Base-by-base conservation (phyloP, 2,888 invertebrate species). In the Escarpia spicata region DNA sequence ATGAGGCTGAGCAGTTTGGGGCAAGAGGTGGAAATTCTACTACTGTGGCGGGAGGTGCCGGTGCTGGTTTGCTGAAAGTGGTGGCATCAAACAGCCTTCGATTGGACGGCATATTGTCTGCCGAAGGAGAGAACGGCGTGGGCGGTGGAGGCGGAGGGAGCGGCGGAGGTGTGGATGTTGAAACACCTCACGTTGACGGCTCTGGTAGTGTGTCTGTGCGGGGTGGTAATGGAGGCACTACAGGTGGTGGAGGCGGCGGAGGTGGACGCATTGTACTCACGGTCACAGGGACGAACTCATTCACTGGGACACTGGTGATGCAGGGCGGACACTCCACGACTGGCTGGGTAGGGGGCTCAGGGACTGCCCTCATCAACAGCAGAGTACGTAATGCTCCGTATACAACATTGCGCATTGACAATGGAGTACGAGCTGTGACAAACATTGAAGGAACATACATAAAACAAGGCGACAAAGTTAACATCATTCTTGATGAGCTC, bases 121-220 rank as follows among this genome's bases (percentile, higher is more conserved):
- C 95, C 90, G 93, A 94, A 92, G 95, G 95, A 12, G 89, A 92
- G 19, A 91, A 75, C 75, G 58, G 37, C 10, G 91, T 95, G 10
- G 93, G 92, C 8, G 94, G 94, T 10, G 90, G 10, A 26, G 92
- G 75, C 92, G 94, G 12, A 75, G 75, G 75, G 19, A 75, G 75
- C 19, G 75, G 75, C 75, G 75, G 75, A 75, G 26, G 75, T 26
- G 75, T 75, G 75, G 6, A 26, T 15, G n/a, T 75, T 75, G 75
- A 75, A 26, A n/a, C 75, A 26, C 6, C 19, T 75, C 75, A 75
- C 3, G 75, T 75, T 75, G n/a, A n/a, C n/a, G 75, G 75, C n/a
- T 93, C 95, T 94, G 95, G 95, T n/a, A 93, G 89, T 12, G 92
- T 95, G 45, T 94, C 93, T 92, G 94, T 95, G 90, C 93, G 94